Base-by-base conservation (phyloP, 2,888 invertebrate species). In the Anthrax anthrax region DNA sequence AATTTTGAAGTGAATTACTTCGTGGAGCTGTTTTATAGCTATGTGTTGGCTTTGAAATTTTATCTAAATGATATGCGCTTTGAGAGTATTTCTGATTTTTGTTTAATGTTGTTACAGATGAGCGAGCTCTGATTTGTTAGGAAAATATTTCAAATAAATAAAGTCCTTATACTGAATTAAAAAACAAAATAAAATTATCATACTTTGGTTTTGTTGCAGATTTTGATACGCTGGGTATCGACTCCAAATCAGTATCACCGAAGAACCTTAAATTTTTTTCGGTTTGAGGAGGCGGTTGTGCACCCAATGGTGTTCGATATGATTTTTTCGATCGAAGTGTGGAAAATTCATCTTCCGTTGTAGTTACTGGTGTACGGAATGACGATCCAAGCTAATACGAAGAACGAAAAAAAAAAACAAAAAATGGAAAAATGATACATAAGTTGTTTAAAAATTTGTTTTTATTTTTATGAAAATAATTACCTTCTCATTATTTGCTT, bases 221-320 rank as follows among this genome's bases (percentile, higher is more conserved):
- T 64, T 56, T 72, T 60, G 57, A 67, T 52, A 71, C 58, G 51
- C 76, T 77, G 16, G 72, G 73, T 60, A 78, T 79, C 13, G 85
- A 84, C 57, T 87, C 86, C 50, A 75, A 72, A 60, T 87, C 86
- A 12, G 86, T 86, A 65, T 87, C 86, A 18, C 86, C 87, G 65
- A 87, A 87, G 72, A 86, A 87, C 43, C 87, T 77, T 13, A 86
- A 74, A 67, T 77, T 85, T 63, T 84, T 85, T 19, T 59, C 57
- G 2, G 61, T 61, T 6, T 57, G 58, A 16, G 58, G 46, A 14
- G 37, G 17, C 39, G 47, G 43, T 5, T 57, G 57, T 9, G 58
- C 49, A 38, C 54, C 52, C 16, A 54, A 49, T n/a, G 55, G 50
- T 12, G 52, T 47, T 17, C 49, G 50, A 44, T 49, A 48, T 2